A percentile compares a stretch with the other conserved stretches of the same genome.
phyloP scores from a whole-genome alignment of 1,140 invertebrate genomes.

The Penaeus vannamei region DNA sequence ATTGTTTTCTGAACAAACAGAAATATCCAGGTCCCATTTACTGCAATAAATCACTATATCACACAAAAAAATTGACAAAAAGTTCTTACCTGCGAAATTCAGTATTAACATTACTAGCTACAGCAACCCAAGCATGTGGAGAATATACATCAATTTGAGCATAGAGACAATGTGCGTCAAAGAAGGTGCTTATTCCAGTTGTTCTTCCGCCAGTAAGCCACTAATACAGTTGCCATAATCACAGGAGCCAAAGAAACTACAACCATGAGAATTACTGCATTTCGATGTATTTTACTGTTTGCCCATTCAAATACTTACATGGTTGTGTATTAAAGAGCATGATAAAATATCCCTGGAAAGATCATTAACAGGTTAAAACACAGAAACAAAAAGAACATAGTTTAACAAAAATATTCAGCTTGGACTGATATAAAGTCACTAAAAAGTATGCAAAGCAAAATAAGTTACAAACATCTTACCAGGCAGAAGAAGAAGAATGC shows the following conservation, averaged over 20 bases:
- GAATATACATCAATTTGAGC: conserved; percentile 71
- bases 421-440: background rate
- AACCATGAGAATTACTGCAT: conserved; percentile 40
- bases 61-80: too few relatives aligned
- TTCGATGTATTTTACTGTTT: conserved; percentile 14
- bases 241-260: conserved; percentile 66
- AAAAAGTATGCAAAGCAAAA: background rate
- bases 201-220: conserved; percentile 77
- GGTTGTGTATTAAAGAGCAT: conserved; percentile 36
- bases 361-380: conserved; percentile 4
- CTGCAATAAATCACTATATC: too few relatives aligned
- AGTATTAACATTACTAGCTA: conserved; percentile 82
- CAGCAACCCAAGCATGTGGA: conserved; percentile 77
- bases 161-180: conserved; percentile 78
- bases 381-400: background rate
- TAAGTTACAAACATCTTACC: conserved; percentile 67
- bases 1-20: too few relatives aligned
- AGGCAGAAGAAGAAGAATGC: conserved; percentile 72
- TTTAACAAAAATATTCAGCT: background rate
- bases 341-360: conserved; percentile 41
- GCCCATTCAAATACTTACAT: conserved; percentile 9
- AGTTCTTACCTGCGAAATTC: conserved; percentile 81
- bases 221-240: conserved; percentile 61
- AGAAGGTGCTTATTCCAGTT: conserved; percentile 85
- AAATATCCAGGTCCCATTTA: too few relatives aligned